Base-by-base conservation (phyloP, 2,113 vertebrate species). In the Dromaius novaehollandiae region DNA sequence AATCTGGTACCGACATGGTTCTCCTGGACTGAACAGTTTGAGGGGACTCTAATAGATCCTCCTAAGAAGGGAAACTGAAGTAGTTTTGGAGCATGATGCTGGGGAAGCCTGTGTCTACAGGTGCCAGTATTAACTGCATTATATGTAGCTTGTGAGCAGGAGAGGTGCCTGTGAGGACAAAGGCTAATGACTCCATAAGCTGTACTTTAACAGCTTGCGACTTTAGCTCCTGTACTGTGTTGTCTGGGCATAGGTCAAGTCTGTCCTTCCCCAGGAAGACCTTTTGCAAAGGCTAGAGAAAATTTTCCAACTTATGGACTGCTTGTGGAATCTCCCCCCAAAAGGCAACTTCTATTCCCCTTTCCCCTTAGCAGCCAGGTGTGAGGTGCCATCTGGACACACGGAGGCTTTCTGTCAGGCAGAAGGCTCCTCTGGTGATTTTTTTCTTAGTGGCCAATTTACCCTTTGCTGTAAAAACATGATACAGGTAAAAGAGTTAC, bases 11-110 rank as follows among this genome's bases (percentile, higher is more conserved):
- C 34, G 12, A 3, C 51, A 38, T 7, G n/a, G 14, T 68, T 74
- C 40, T 69, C 18, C 3, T 1, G 17, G 40, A 2, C 53, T 12
- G 0, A 2, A 0, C 9, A 42, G 2, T 0, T 2, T 0, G 0
- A 55, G 73, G 48, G 28, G 4, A 34, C 0, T 0, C 46, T 4
- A 36, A 10, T 36, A 36, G 17, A 6, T 5, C 48, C 55, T 22
- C 13, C 2, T 3, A 25, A 10, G 34, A 4, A 21, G 46, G 66
- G 30, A 21, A 16, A 22, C 4, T 2, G 48, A 13, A 28, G 22
- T 11, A 1, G 6, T 1, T 2, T 16, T 16, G 2, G 40, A 24
- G 63, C 2, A 2, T 1, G 7, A 14, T 6, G 61, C 64, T 7
- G 51, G 55, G 55, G 30, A 17, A 46, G 21, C 13, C 53, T 73